phyloP scores from a whole-genome alignment of 2,797 vertebrate species.

The Cynodonichthys magdalenae region DNA sequence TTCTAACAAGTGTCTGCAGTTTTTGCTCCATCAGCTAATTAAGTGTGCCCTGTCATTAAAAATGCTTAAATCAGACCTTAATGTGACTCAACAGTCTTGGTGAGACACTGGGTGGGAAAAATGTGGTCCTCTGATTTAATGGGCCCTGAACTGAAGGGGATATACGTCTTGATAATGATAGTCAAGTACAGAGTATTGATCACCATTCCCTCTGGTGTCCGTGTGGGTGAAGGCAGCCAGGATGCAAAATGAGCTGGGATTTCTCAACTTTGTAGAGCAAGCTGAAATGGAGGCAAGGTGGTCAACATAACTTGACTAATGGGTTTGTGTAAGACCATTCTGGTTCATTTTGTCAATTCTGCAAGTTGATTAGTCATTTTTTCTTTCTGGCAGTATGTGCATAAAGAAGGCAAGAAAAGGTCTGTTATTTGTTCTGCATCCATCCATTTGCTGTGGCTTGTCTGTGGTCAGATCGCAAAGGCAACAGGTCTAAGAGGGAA shows the following conservation, averaged over 20 bases:
- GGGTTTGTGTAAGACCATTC: slow-evolving; percentile 62
- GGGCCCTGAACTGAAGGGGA: slow-evolving; percentile 69
- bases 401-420: neutral
- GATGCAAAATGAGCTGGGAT: slow-evolving; percentile 68
- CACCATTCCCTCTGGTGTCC: slow-evolving; percentile 72
- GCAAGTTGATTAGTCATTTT: slow-evolving; percentile 43
- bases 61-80: slow-evolving; percentile 74
- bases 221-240: slow-evolving; percentile 68
- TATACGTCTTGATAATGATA: slow-evolving; percentile 81
- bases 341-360: slow-evolving; percentile 58
- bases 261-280: slow-evolving; percentile 51
- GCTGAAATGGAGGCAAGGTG: slow-evolving; percentile 32
- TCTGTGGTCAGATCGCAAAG: too few relatives aligned
- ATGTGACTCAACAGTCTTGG: slow-evolving; percentile 70
- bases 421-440: too few relatives aligned
- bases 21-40: slow-evolving; percentile 76
- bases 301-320: slow-evolving; percentile 73
- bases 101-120: slow-evolving; percentile 67
- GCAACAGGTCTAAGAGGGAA: too few relatives aligned
- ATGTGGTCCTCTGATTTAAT: slow-evolving; percentile 77
- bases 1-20: slow-evolving; percentile 43
- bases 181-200: slow-evolving; percentile 78
- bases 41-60: slow-evolving; percentile 76
- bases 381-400: slow-evolving; percentile 34
- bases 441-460: too few relatives aligned